Evolutionary conservation across 1,140 invertebrate species (phyloP).

Genomic region (Drosophila jambulina): DNA sequence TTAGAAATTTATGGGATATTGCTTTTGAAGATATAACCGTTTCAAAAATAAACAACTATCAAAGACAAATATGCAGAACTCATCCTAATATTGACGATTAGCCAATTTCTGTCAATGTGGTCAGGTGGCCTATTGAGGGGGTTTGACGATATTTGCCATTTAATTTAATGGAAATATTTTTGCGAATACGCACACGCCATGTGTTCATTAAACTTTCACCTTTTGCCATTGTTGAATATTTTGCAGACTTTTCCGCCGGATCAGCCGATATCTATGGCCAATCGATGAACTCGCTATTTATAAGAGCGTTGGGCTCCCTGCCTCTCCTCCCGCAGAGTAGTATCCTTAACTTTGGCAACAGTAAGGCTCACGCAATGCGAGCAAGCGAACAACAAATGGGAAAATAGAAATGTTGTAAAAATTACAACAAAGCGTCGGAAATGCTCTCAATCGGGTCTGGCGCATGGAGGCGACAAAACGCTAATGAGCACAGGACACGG

Average conservation of each 20-base stretch:
- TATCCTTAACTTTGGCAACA: constrained; percentile 8
- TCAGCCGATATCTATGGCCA: constrained; percentile 28
- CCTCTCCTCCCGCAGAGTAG: constrained; percentile 2
- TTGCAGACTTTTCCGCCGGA: constrained; percentile 13
- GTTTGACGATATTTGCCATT: constrained; percentile 37
- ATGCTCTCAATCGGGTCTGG: constrained; percentile 34
- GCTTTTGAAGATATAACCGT: neutral
- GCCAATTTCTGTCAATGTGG: constrained; percentile 8
- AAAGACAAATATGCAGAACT: constrained; percentile 16
- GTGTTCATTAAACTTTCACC: constrained; percentile 80
- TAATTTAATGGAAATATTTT: constrained; percentile 20
- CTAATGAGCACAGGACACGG: constrained; percentile 74
- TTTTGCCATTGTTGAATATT: constrained; percentile 49
- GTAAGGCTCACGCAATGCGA: constrained; percentile 46
- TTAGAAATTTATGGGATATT: neutral
- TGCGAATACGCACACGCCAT: constrained; percentile 60
- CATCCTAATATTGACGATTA: constrained; percentile 1
- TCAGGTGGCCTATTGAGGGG: constrained; percentile 26
- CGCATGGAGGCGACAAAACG: constrained; percentile 68
- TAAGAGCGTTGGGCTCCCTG: constrained; percentile 22
- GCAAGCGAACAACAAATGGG: constrained; percentile 15
- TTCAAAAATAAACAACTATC: too few relatives aligned
- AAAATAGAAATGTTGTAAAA: constrained; percentile 60
- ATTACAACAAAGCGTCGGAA: constrained; percentile 60
- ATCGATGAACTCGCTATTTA: constrained; percentile 54